Base-by-base conservation (phyloP, 2,797 vertebrate species). In the Coregonus sp. region DNA sequence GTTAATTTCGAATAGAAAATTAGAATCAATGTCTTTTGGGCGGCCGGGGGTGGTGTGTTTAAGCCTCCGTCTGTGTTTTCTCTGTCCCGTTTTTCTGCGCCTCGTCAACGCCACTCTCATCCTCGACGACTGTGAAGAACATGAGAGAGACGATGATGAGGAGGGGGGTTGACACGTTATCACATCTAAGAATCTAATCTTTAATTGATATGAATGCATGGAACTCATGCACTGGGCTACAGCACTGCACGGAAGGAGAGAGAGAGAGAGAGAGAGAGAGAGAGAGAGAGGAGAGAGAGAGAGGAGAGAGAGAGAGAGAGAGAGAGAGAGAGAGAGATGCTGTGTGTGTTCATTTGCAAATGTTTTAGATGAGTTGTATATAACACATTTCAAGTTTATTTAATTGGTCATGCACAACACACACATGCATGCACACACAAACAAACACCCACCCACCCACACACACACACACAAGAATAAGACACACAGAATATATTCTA, bases 41-140 rank as follows among this genome's bases (percentile, higher is more conserved):
- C 25, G 54, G 73, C 37, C 20, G 6, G 59, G 37, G 83, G 80
- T 81, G 61, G 20, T 78, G 73, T 37, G 79, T 85, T 94, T 96
- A 99, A 89, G 97, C 97, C 75, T 96, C 96, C 0, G 96, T 93
- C 40, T 96, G 96, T 84, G 97, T 95, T 90, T 98, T 98, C 93
- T 98, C 97, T 82, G 96, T 93, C 92, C 95, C 95, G 83, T 96
- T 96, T 93, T 98, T 96, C 94, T 96, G 94, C 47, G 96, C 96
- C 78, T 95, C 95, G 9, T 97, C 92, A 66, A 97, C 97, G 50
- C 91, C 93, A 83, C 95, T 94, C 85, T 99, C 98, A 76, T 99
- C 98, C 92, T 98, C 97, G 78, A 96, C 96, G 93, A 98, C 97
- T 97, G 91, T 89, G 93, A 93, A 91, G 81, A 89, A 92, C 86